These are phyloP conservation scores for Alloscopus bannaensis DNA, from an alignment of 2,888 invertebrate species.

Conservation along the genomic window DNA sequence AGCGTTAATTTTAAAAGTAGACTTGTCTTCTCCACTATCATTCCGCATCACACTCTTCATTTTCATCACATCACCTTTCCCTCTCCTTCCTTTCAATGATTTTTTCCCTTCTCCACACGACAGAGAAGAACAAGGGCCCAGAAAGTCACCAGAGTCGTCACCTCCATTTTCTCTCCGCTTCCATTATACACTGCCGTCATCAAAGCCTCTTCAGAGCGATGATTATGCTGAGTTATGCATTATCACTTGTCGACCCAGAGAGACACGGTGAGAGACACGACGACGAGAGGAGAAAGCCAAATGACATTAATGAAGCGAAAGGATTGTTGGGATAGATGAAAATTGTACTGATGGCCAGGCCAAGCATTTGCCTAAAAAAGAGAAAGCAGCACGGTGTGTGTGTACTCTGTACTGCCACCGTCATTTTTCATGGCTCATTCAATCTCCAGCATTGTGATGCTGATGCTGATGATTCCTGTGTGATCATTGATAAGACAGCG, in stretches of 20 bases:
- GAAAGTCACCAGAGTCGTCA: too few species aligned
- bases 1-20: slow-evolving; percentile 29
- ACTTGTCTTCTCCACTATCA: neutral
- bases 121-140: too few species aligned
- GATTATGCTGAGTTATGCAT: too few species aligned
- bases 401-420: too few species aligned
- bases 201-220: too few species aligned
- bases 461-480: slow-evolving; percentile 9
- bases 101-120: too few species aligned
- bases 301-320: slow-evolving; percentile 46
- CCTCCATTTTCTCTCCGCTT: neutral
- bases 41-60: slow-evolving; percentile 7
- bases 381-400: too few species aligned
- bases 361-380: neutral
- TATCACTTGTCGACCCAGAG: too few species aligned
- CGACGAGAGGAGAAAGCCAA: slow-evolving; percentile 31
- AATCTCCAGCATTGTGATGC: slow-evolving; percentile 19
- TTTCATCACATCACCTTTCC: slow-evolving; percentile 10
- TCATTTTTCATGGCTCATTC: slow-evolving; percentile 25
- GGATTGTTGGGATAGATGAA: slow-evolving; percentile 30
- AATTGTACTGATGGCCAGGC: slow-evolving; percentile 30
- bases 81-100: too few species aligned
- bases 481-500: neutral
- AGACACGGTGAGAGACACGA: neutral
- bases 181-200: slow-evolving; percentile 6